Conservation (phyloP, 2,113 vertebrate genomes). For the Grallaria varia region DNA sequence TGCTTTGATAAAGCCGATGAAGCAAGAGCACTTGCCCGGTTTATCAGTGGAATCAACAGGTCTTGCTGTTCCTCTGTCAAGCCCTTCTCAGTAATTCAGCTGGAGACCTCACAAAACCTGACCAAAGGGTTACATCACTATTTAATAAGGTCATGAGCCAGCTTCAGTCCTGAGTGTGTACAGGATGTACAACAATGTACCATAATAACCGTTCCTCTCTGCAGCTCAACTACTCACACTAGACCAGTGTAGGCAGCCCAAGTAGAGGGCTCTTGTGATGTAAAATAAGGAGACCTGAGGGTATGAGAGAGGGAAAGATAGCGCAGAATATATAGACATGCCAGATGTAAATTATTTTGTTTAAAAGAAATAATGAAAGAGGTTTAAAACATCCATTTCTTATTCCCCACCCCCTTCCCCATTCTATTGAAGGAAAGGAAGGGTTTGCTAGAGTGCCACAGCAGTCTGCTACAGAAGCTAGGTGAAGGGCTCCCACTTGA, state of each 20-base stretch:
- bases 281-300: not conserved
- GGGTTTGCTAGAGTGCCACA: not conserved
- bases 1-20: not conserved
- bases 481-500: not conserved
- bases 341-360: not conserved
- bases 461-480: not conserved
- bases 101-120: not conserved
- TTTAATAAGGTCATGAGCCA: not conserved
- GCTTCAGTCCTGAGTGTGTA: not conserved
- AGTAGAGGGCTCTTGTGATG: not conserved
- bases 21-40: not conserved
- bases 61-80: not conserved
- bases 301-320: not conserved
- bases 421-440: not conserved
- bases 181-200: not conserved
- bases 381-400: not conserved
- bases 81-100: not conserved
- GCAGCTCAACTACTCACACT: not conserved
- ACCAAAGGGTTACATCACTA: not conserved
- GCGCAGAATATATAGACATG: not conserved
- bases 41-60: not conserved
- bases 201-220: not conserved
- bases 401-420: too few relatives aligned
- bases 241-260: not conserved
- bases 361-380: not conserved